Evolutionary conservation across 2,797 vertebrate species (phyloP).

Genomic region (Mus minutoides): DNA sequence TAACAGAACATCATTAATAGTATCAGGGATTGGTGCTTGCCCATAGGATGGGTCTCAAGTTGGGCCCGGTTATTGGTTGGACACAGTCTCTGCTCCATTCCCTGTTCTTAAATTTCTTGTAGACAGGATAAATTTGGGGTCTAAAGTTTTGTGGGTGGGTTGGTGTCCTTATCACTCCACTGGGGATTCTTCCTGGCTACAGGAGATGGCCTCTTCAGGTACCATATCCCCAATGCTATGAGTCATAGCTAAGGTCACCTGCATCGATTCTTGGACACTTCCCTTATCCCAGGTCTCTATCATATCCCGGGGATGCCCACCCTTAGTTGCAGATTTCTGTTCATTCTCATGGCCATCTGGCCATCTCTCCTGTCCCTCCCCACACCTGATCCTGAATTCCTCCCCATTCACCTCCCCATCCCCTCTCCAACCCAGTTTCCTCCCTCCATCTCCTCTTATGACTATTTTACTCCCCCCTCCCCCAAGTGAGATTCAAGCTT

Average conservation of each 20-base stretch:
- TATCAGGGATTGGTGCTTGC: not conserved
- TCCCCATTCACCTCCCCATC: not conserved
- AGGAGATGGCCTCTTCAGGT: not conserved
- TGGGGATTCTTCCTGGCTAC: not conserved
- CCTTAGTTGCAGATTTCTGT: not conserved
- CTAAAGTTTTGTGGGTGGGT: not conserved
- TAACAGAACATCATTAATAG: not conserved
- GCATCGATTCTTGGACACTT: not conserved
- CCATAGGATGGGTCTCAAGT: not conserved
- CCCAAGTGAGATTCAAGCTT: not conserved
- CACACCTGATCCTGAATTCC: not conserved
- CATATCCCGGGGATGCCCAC: not conserved
- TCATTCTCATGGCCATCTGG: not conserved
- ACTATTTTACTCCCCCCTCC: not conserved
- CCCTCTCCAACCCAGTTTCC: not conserved
- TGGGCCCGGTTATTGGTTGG: not conserved
- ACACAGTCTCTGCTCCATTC: not conserved
- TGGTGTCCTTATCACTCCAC: not conserved
- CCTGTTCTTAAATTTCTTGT: not conserved
- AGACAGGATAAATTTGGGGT: not conserved
- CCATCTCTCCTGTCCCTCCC: not conserved
- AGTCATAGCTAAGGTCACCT: not conserved
- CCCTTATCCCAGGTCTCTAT: not conserved
- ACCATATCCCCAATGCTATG: not conserved
- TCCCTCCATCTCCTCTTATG: not conserved